These are phyloP conservation scores for Athalia cordata DNA, from an alignment of 2,888 invertebrate genomes.

Conservation along the genomic window DNA sequence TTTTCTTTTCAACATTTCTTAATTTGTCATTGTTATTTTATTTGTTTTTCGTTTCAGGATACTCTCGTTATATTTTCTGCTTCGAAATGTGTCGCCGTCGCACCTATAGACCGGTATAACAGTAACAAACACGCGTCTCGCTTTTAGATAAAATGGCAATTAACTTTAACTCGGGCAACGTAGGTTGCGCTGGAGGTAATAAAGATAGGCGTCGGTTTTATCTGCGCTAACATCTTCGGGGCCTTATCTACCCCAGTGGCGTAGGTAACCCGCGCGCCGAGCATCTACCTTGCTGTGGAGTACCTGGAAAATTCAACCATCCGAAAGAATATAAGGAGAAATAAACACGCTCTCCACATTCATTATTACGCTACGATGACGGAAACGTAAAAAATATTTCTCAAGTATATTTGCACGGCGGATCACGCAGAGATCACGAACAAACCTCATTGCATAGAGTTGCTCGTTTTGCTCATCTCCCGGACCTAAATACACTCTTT, in stretches of 20 bases:
- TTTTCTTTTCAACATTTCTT: neutral
- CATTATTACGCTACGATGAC: neutral
- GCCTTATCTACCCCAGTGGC: conserved; percentile 59
- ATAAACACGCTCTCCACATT: neutral
- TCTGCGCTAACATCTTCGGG: conserved; percentile 66
- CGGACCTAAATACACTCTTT: no score
- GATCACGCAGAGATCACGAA: conserved; percentile 23
- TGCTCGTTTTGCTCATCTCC: no score
- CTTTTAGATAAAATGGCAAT: conserved; percentile 69
- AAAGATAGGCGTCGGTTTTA: conserved; percentile 67
- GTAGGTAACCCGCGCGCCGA: conserved; percentile 7
- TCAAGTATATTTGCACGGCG: no score
- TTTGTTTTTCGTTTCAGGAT: neutral
- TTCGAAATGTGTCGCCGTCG: neutral
- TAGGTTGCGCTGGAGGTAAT: conserved; percentile 64
- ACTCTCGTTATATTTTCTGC: neutral
- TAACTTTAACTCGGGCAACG: conserved; percentile 66
- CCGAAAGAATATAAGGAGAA: neutral
- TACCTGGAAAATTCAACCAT: neutral
- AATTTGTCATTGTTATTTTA: neutral
- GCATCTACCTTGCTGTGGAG: no score
- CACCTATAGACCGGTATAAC: neutral
- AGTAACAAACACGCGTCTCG: conserved; percentile 4
- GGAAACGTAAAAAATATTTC: no score
- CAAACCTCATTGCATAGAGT: neutral